Evolutionary conservation across 1,140 invertebrate species (phyloP).

Genomic region (Chionoecetes opilio): DNA sequence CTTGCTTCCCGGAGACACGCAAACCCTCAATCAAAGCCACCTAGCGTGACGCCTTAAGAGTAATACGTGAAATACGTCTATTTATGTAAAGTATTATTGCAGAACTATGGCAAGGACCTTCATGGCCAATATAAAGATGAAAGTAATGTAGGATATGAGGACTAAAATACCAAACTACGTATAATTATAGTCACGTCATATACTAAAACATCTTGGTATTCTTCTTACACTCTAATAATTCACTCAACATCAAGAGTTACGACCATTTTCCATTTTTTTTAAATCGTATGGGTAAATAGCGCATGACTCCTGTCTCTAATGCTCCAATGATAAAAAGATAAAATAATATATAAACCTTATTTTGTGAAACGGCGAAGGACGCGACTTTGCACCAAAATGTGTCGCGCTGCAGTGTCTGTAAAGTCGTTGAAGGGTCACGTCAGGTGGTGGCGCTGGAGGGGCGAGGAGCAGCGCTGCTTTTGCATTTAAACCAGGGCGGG

Average conservation of each 20-base stretch:
- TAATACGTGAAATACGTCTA: too few relatives aligned
- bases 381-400: neutral
- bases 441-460: neutral
- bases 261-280: too few relatives aligned
- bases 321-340: neutral
- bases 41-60: neutral
- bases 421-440: neutral
- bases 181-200: too few relatives aligned
- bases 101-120: too few relatives aligned
- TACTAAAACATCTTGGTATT: too few relatives aligned
- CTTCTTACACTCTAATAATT: too few relatives aligned
- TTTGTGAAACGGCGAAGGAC: neutral
- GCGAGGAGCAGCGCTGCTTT: neutral
- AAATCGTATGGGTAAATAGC: too few relatives aligned
- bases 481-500: neutral
- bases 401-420: neutral
- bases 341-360: neutral
- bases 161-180: too few relatives aligned
- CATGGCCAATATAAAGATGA: too few relatives aligned
- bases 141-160: too few relatives aligned
- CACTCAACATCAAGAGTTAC: too few relatives aligned
- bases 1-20: neutral
- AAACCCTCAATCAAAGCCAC: neutral
- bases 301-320: neutral
- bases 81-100: too few relatives aligned